Conservation (phyloP, 2,113 vertebrate genomes). For the Dicentrarchus labrax region DNA sequence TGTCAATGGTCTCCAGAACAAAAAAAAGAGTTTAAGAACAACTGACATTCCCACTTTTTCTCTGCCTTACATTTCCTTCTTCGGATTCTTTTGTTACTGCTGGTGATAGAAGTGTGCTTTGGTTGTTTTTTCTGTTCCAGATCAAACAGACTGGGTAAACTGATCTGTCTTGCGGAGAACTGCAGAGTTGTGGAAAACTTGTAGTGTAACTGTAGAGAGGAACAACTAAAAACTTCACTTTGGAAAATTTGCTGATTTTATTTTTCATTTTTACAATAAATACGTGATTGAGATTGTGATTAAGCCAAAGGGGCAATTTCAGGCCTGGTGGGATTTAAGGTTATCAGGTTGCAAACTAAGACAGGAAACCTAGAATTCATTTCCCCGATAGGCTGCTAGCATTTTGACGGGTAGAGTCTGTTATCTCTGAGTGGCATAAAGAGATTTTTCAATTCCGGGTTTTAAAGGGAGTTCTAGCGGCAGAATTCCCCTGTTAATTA, state of each 20-base stretch:
- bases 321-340: neutral
- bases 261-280: neutral
- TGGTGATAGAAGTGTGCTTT: neutral
- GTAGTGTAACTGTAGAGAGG: neutral
- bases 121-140: constrained; percentile 4
- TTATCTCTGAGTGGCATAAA: constrained; percentile 24
- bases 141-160: neutral
- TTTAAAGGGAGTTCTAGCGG: neutral
- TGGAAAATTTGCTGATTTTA: too few species aligned
- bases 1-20: neutral
- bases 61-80: neutral
- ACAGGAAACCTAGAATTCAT: constrained; percentile 1
- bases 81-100: neutral
- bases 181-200: neutral
- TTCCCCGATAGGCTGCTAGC: neutral
- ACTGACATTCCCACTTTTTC: neutral
- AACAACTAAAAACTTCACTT: neutral
- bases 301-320: neutral
- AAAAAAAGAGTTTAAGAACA: neutral
- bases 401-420: constrained; percentile 16
- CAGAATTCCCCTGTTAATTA: neutral
- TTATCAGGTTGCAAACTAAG: constrained; percentile 19
- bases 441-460: constrained; percentile 3
- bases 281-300: constrained; percentile 27
- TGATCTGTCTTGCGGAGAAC: neutral